Conservation (phyloP, 2,888 invertebrate genomes). For the Drosophila koepferae region DNA sequence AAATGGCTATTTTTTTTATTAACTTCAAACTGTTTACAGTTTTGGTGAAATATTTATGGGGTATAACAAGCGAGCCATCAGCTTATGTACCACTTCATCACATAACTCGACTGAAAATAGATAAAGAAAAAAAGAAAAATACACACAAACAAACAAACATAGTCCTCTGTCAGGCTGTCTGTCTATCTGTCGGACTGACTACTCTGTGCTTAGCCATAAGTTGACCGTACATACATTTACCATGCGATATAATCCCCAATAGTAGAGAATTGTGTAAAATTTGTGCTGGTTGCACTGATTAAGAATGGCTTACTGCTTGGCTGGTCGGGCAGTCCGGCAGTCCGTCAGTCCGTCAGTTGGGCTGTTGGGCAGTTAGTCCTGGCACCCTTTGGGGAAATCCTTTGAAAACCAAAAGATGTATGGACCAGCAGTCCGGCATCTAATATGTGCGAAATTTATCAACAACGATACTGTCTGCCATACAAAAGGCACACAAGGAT, state of each 20-base stretch:
- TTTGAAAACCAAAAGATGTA: constrained; percentile 67
- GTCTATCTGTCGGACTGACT: background rate
- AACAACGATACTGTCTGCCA: constrained; percentile 54
- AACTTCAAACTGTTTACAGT: background rate
- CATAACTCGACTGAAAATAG: background rate
- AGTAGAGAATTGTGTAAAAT: constrained; percentile 74
- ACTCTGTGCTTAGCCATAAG: constrained; percentile 27
- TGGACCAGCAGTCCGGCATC: constrained; percentile 59
- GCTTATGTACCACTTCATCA: background rate
- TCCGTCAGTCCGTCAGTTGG: background rate
- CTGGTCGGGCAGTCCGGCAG: background rate
- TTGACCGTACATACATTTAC: constrained; percentile 50
- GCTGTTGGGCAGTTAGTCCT: background rate
- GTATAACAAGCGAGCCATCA: background rate
- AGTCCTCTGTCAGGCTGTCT: background rate
- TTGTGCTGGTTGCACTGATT: constrained; percentile 76
- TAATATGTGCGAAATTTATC: constrained; percentile 74
- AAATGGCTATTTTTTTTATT: background rate
- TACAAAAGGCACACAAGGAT: constrained; percentile 49
- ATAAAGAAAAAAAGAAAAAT: background rate
- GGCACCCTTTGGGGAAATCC: constrained; percentile 55
- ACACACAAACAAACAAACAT: background rate
- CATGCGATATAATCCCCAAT: constrained; percentile 66
- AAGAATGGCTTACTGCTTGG: constrained; percentile 62
- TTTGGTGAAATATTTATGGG: background rate